phyloP scores from a whole-genome alignment of 2,113 vertebrate species.

The Oreocharis arfaki region DNA sequence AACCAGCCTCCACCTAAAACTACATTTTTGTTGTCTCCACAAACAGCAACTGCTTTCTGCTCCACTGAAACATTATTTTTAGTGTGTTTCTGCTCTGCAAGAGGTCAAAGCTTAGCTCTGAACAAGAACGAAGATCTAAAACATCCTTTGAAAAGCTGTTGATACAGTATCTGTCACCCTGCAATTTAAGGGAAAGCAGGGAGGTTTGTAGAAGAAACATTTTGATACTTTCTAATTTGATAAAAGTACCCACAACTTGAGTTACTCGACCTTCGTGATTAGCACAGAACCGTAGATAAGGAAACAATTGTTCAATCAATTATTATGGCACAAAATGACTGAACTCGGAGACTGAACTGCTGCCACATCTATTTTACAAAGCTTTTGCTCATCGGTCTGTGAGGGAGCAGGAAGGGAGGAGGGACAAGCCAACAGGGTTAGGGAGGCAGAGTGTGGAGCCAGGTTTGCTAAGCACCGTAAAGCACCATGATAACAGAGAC shows the following conservation, averaged over 20 bases:
- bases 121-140: neutral
- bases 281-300: neutral
- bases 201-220: neutral
- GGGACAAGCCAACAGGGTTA: rapidly evolving
- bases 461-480: neutral
- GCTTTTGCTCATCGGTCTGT: neutral
- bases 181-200: neutral
- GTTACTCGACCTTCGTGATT: neutral
- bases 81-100: neutral
- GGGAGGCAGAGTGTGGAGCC: rapidly evolving
- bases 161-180: neutral
- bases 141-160: neutral
- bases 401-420: neutral
- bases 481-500: neutral
- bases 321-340: neutral
- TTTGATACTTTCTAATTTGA: neutral
- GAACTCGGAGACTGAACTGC: neutral
- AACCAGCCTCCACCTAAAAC: neutral
- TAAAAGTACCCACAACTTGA: neutral
- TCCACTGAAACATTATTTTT: neutral
- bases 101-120: neutral
- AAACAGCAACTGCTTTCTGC: neutral
- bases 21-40: neutral
- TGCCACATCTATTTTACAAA: neutral
- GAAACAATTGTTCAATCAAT: neutral